Base-by-base conservation (phyloP, 2,888 invertebrate species). In the Ornithoptera priamus region DNA sequence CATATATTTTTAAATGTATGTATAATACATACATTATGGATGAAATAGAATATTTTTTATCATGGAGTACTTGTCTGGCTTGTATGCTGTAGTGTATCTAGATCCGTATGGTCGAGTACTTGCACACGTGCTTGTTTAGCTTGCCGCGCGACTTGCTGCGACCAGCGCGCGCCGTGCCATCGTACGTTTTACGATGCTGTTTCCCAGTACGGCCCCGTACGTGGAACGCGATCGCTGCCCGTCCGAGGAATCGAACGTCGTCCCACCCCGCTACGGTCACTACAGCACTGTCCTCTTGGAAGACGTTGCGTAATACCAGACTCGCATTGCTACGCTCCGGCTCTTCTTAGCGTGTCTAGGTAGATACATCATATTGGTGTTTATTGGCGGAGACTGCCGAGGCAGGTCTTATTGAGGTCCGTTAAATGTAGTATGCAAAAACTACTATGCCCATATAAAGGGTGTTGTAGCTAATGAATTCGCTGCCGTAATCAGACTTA, bases 161-260 rank as follows among this genome's bases (percentile, higher is more conserved):
- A 24, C 24, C 39, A 56, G 36, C 36, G 53, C 53, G 36, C 64
- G 36, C 17, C 53, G 61, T 10, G 22, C 56, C 64, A 60, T 60
- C 57, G 69, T 57, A 69, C 61, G 65, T 39, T 65, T 65, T 61
- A 69, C 65, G 68, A 69, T 30, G 61, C 57, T n/a, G 42, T 24
- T 69, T 69, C 65, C 61, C 61, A 61, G 69, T 69, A 69, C 53
- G 10, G 4, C 2, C 42, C 20, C 22, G 50, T 30, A 42, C 58
- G 22, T 7, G 58, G 66, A 70, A 64, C 63, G 74, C 50, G 62
- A 18, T 24, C 62, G 50, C 5, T 18, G n/a, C 22, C 20, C n/a
- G 22, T 5, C 57, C 50, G 18, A 12, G 50, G 39, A 39, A 39
- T 39, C 39, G 39, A 39, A 39, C 50, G 50, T 18, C 50, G 50